Conservation (phyloP, 2,888 invertebrate species). For the Zelleria hepariella region DNA sequence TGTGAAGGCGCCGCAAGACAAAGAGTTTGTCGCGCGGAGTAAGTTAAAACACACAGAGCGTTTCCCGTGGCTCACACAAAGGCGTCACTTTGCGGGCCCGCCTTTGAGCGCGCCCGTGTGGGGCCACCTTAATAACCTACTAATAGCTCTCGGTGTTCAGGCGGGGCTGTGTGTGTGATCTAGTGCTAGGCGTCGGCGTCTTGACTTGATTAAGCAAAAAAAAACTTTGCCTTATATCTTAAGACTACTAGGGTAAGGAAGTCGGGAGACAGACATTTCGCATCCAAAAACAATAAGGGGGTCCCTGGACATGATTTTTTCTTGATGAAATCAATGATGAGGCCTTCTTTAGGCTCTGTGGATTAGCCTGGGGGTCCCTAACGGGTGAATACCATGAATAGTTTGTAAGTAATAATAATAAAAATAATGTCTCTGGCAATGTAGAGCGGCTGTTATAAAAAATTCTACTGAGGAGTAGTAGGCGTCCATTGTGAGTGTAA, state of each 20-base stretch:
- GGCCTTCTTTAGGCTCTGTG: too few species aligned
- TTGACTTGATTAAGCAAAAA: background rate
- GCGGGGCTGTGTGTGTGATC: conserved; percentile 2
- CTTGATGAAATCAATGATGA: too few species aligned
- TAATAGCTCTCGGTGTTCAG: conserved; percentile 33
- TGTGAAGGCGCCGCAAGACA: conserved; percentile 46
- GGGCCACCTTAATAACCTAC: conserved; percentile 63
- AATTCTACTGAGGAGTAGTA: too few species aligned
- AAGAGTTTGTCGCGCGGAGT: conserved; percentile 50
- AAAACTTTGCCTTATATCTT: background rate
- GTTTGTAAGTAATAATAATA: too few species aligned
- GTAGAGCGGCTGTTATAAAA: too few species aligned
- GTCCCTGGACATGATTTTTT: background rate
- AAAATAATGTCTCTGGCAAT: too few species aligned
- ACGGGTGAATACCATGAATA: too few species aligned
- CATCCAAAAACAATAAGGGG: background rate
- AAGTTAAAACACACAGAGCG: conserved; percentile 35
- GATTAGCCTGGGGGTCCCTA: too few species aligned
- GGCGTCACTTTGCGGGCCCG: conserved; percentile 60
- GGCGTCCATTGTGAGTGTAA: background rate
- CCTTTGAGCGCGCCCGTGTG: conserved; percentile 53
- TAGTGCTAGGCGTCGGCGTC: background rate
- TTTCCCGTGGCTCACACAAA: conserved; percentile 43
- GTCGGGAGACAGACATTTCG: too few species aligned
- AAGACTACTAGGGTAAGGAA: too few species aligned